Conservation (phyloP, 2,113 vertebrate species). For the Penelope pileata region DNA sequence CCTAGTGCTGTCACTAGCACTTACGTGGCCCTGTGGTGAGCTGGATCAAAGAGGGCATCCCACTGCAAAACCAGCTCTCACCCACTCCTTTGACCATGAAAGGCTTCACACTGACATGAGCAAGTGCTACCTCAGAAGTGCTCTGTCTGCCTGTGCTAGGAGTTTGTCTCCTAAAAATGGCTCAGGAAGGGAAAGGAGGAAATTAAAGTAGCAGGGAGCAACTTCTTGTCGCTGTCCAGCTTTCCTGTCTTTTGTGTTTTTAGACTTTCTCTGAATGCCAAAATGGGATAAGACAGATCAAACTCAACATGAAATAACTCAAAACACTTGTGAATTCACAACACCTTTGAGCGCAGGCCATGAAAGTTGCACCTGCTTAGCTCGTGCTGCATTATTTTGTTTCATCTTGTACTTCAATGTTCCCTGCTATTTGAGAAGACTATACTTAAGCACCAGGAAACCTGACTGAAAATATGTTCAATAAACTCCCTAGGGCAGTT, state of each 20-base stretch:
- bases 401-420: not conserved
- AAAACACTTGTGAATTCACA: not conserved
- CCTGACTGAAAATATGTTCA: not conserved
- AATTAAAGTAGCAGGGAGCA: not conserved
- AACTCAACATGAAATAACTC: not conserved
- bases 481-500: not conserved
- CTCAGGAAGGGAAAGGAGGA: not conserved
- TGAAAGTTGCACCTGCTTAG: not conserved
- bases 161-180: not conserved
- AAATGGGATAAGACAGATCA: not conserved
- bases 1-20: not conserved
- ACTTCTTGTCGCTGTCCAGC: not conserved
- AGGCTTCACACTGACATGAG: not conserved
- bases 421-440: not conserved
- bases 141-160: not conserved
- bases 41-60: slow-evolving; percentile 22
- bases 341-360: not conserved
- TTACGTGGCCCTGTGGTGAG: slow-evolving; percentile 4
- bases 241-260: not conserved
- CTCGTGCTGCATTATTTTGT: not conserved
- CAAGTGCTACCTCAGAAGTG: not conserved
- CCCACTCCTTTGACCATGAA: not conserved
- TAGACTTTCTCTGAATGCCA: not conserved
- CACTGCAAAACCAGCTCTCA: not conserved
- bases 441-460: not conserved